phyloP scores from a whole-genome alignment of 2,888 invertebrate species.

The Crepidodera aurea region DNA sequence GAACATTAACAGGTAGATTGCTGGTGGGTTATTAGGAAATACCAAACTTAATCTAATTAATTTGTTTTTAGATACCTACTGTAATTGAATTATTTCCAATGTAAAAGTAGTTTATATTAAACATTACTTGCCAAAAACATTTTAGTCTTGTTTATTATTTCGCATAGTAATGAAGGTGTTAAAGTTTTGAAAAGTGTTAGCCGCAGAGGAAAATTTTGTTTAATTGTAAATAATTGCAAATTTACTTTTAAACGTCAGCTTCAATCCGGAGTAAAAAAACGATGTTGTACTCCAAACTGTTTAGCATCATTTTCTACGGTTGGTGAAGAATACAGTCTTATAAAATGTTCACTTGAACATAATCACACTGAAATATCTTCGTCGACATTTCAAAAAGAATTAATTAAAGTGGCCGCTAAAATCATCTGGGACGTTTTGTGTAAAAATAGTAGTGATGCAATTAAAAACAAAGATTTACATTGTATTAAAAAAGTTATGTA shows the following conservation, averaged over 20 bases:
- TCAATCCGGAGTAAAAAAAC: background rate
- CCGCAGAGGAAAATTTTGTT: background rate
- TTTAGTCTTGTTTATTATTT: background rate
- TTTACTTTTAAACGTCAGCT: background rate
- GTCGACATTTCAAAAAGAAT: background rate
- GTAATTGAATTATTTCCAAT: background rate
- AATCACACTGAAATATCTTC: background rate
- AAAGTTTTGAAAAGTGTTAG: background rate
- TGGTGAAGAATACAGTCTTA: background rate
- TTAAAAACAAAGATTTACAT: background rate
- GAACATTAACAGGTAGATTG: too few species aligned
- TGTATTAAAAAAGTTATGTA: background rate
- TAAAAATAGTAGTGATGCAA: background rate
- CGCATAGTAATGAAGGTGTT: background rate
- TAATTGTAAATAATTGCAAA: constrained; percentile 1
- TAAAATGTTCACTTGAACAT: background rate
- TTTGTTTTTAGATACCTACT: background rate
- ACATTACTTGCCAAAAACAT: background rate
- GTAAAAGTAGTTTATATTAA: background rate
- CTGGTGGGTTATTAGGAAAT: too few species aligned
- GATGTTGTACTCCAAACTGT: background rate
- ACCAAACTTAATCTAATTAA: background rate
- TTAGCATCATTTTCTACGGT: background rate
- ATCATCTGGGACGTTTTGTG: background rate
- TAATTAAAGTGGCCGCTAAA: background rate